phyloP scores from a whole-genome alignment of 1,140 invertebrate species.

The Scaptomyza pallida region DNA sequence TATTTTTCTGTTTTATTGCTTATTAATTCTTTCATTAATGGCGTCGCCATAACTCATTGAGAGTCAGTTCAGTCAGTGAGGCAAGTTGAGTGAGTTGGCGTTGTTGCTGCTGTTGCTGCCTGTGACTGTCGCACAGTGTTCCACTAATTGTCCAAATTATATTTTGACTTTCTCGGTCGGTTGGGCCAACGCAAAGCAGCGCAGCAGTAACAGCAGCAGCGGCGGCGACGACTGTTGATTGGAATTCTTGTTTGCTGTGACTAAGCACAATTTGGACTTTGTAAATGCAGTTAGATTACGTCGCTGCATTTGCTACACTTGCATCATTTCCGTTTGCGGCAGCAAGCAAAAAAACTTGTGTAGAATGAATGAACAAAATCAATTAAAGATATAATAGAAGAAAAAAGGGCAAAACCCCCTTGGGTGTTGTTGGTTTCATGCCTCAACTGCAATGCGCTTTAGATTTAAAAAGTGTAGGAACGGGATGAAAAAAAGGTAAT shows the following conservation, averaged over 20 bases:
- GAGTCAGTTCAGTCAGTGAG: no score
- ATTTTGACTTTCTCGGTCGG: slow-evolving; percentile 47
- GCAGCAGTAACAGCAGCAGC: no score
- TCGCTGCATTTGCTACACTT: slow-evolving; percentile 32
- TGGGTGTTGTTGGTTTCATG: slow-evolving; percentile 40
- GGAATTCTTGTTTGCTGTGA: slow-evolving; percentile 53
- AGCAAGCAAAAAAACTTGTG: slow-evolving; percentile 3
- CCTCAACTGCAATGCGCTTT: slow-evolving; percentile 33
- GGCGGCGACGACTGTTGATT: no score
- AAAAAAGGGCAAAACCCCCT: slow-evolving; percentile 20
- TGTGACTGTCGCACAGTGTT: slow-evolving; percentile 26
- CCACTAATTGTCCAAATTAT: slow-evolving; percentile 61
- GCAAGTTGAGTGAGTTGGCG: slow-evolving; percentile 46
- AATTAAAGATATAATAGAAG: slow-evolving; percentile 32
- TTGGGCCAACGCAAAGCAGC: slow-evolving; percentile 20
- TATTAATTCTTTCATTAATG: slow-evolving; percentile 63
- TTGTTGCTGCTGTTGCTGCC: slow-evolving; percentile 9
- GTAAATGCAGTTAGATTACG: slow-evolving; percentile 10
- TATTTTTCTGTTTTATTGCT: slow-evolving; percentile 52
- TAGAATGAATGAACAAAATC: slow-evolving; percentile 17
- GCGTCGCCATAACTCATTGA: slow-evolving; percentile 63
- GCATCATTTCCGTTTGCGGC: slow-evolving; percentile 49
- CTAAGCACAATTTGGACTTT: slow-evolving; percentile 46
- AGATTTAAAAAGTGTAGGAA: slow-evolving; percentile 26
- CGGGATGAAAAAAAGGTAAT: slow-evolving; percentile 35